A percentile compares a stretch with the other conserved stretches of the same genome.
Conservation (phyloP, 2,797 vertebrate species). For the Diceros bicornis region DNA sequence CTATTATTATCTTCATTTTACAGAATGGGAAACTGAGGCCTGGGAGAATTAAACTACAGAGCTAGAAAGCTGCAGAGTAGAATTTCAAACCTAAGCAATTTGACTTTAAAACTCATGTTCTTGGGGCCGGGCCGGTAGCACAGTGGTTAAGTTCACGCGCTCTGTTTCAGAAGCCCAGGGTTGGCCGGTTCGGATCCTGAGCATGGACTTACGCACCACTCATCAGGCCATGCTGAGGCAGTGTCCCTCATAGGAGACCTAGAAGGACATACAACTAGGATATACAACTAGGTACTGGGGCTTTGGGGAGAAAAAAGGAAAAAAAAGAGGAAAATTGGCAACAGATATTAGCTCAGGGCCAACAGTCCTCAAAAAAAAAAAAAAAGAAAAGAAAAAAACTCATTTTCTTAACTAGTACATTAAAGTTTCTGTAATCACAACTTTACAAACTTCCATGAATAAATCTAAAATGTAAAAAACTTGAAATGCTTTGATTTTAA, state of each 20-base stretch:
- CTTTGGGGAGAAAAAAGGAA: too few relatives aligned
- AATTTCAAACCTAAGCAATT: background rate
- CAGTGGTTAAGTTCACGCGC: too few relatives aligned
- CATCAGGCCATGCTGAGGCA: too few relatives aligned
- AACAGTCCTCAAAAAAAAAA: too few relatives aligned
- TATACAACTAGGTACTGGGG: too few relatives aligned
- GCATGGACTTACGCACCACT: too few relatives aligned
- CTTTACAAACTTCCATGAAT: background rate
- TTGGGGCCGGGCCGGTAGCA: background rate
- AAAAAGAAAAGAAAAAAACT: background rate
- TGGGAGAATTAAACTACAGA: background rate
- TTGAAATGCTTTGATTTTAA: background rate
- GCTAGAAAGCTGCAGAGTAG: background rate
- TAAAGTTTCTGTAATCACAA: background rate
- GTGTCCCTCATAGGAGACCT: too few relatives aligned
- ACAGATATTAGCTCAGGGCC: too few relatives aligned
- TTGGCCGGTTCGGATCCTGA: too few relatives aligned
- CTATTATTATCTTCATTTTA: background rate
- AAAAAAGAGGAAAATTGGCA: too few relatives aligned
- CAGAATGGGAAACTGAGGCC: background rate
- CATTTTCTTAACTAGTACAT: background rate
- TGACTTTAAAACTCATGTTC: background rate
- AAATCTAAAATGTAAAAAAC: conserved; percentile 7
- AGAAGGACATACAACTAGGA: too few relatives aligned
- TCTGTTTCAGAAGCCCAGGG: too few relatives aligned